Conservation (phyloP, 1,140 invertebrate genomes). For the Neoseiulus cucumeris region DNA sequence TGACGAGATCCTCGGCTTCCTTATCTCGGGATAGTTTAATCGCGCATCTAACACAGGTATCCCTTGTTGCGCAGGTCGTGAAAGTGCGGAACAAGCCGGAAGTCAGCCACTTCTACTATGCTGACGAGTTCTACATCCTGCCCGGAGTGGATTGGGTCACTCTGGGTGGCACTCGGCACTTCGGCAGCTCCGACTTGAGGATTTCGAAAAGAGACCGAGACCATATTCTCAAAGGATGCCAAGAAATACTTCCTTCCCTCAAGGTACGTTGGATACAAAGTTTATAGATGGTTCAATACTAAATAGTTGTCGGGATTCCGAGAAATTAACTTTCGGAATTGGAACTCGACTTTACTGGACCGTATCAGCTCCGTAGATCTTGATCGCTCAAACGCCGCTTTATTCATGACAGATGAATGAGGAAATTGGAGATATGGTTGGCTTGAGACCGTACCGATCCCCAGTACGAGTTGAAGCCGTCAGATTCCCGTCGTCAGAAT, state of each 20-base stretch:
- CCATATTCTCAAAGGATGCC: slow-evolving; percentile 42
- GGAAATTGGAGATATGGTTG: slow-evolving; percentile 42
- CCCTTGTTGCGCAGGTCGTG: slow-evolving; percentile 15
- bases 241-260: slow-evolving; percentile 37
- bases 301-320: no score
- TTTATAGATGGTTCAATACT: no score
- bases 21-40: background rate
- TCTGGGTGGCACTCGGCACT: slow-evolving; percentile 50
- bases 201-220: slow-evolving; percentile 35
- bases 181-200: slow-evolving; percentile 37
- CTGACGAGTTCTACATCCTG: slow-evolving; percentile 18
- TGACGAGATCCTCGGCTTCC: background rate
- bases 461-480: slow-evolving; percentile 50
- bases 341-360: no score
- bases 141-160: slow-evolving; percentile 35
- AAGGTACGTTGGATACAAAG: slow-evolving; percentile 29
- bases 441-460: slow-evolving; percentile 53
- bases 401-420: slow-evolving; percentile 22
- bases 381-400: no score
- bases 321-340: no score
- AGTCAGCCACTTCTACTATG: background rate
- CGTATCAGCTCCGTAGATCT: no score
- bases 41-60: background rate
- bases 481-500: background rate
- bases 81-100: slow-evolving; percentile 2